Base-by-base conservation (phyloP, 2,888 invertebrate species). In the Boloria euphrosyne region DNA sequence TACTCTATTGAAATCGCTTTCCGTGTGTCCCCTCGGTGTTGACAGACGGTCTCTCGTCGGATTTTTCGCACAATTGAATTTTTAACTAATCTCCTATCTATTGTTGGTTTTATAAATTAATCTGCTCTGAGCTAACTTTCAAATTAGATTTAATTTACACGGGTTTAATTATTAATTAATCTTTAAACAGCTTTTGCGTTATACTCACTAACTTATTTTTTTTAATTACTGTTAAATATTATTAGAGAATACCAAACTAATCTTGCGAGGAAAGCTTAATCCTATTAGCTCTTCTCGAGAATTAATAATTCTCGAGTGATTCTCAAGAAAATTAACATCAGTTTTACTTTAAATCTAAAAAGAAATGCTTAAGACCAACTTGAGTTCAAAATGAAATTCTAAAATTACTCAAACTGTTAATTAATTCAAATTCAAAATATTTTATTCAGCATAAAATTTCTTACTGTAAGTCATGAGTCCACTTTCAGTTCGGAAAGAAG, bases 21-120 rank as follows among this genome's bases (percentile, higher is more conserved):
- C n/a, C 43, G 53, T 43, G 57, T 38, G 50, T 13, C 57, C 64
- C 64, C 63, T 68, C 62, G 57, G 58, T 75, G 73, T 77, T 77
- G 77, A 75, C 77, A 74, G 70, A 71, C 74, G 74, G 66, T 65
- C 73, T 74, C 76, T 73, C 53, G 55, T 69, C 75, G 77, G 72
- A 84, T 87, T 89, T 88, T 86, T 88, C 80, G 78, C 80, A 87
- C 89, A 89, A 89, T 89, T 85, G 89, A 89, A 89, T 89, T 80
- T 81, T 79, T 88, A 88, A 89, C 83, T 87, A 87, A 88, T 80
- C 82, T 76, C 65, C 71, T 69, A 70, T 76, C 80, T 78, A 80
- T 84, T 85, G 85, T 85, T 79, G 76, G 71, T 70, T 71, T 70
- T 68, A 64, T 65, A 80, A 83, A 83, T 83, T 84, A 83, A 83